Base-by-base conservation (phyloP, 2,797 vertebrate genomes). In the Oryzias dopingdopingensis region DNA sequence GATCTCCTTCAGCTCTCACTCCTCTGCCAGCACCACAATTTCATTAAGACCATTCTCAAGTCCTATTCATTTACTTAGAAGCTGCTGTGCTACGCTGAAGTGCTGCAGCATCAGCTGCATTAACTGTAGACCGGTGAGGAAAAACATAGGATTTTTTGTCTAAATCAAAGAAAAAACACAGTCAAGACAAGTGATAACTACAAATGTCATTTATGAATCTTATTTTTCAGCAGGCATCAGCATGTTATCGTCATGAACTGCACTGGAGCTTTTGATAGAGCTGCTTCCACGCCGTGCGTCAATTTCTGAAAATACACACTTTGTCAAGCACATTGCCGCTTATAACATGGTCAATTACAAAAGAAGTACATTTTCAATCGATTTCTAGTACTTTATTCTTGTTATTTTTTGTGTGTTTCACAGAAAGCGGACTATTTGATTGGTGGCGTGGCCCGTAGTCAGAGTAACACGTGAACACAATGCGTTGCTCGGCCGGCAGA, bases 41-140 rank as follows among this genome's bases (percentile, higher is more conserved):
- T 68, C 71, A 74, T 68, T 56, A 65, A 16, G 20, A 46, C 37
- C 49, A 17, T 2, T 42, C 43, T 51, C 32, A 57, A 26, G 66
- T 29, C 47, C 48, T 52, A 47, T 7, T 73, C 54, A 68, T 76
- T 58, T 64, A 58, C 48, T 68, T n/a, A 43, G 51, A 23, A 29
- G 40, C 49, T 40, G 16, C 24, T 55, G 46, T 57, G 57, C 24
- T 2, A 2, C 5, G 13, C 23, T 63, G n/a, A 46, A 18, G 44
- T 46, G 23, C 23, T 40, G 56, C 53, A 42, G 56, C 1, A 37
- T 64, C 59, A 58, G 66, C 59, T 42, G 52, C 17, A 53, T 23
- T 57, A 32, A 26, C 37, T 42, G 7, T 32, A 42, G 51, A 4
- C 40, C n/a, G 16, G 10, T 4, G 32, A 12, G 32, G 32, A 17